phyloP scores from a whole-genome alignment of 2,113 vertebrate genomes.

The Cottus gobio region DNA sequence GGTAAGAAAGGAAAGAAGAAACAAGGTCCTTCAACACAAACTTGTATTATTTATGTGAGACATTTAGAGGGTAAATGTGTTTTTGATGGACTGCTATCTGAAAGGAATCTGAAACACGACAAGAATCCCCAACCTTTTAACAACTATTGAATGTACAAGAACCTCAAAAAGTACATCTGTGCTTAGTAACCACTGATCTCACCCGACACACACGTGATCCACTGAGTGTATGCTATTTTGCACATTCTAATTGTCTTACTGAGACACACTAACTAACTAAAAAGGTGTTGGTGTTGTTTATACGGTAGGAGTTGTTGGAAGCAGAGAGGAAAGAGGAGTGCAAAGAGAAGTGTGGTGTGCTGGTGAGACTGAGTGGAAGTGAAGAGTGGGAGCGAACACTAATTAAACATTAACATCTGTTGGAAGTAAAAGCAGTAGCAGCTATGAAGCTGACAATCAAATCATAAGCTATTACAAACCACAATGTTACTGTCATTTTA shows the following conservation, averaged over 20 bases:
- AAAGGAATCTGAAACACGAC: not conserved
- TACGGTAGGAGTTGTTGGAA: slow-evolving; percentile 12
- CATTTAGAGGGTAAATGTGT: not conserved
- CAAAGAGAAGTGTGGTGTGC: slow-evolving; percentile 46
- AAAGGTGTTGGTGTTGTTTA: slow-evolving; percentile 37
- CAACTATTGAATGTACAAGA: not conserved
- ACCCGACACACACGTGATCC: not conserved
- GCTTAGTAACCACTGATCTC: not conserved
- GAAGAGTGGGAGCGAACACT: slow-evolving; percentile 66
- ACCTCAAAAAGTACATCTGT: not conserved
- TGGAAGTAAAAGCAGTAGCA: slow-evolving; percentile 49
- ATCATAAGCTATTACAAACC: slow-evolving; percentile 52
- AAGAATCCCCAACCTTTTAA: not conserved
- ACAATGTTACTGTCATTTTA: slow-evolving; percentile 48
- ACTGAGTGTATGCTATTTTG: not conserved
- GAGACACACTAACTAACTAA: not conserved
- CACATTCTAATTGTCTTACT: not conserved
- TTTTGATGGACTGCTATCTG: not conserved
- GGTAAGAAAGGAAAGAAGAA: not conserved
- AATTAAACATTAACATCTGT: slow-evolving; percentile 81
- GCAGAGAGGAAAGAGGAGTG: slow-evolving; percentile 24
- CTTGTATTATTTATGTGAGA: not conserved
- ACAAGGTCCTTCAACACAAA: not conserved
- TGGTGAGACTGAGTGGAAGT: slow-evolving; percentile 32
- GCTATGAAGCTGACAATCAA: slow-evolving; percentile 52